Evolutionary conservation across 2,113 vertebrate genomes (phyloP).

Genomic region (Scalopus aquaticus): DNA sequence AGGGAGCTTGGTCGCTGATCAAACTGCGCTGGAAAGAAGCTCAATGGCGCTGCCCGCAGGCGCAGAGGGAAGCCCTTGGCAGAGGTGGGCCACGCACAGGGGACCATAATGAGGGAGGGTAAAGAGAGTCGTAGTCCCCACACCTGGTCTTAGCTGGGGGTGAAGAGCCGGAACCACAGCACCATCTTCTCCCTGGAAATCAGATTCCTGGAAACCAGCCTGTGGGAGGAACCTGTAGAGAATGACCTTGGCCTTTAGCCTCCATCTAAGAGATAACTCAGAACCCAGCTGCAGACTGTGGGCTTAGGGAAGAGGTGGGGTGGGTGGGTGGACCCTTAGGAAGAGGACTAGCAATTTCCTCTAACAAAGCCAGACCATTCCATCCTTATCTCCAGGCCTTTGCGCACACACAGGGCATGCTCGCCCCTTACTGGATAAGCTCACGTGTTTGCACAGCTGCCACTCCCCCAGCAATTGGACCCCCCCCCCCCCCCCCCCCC

Average conservation of each 20-base stretch:
- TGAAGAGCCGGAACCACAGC: too few species aligned
- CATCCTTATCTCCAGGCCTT: neutral
- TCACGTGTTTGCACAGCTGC: neutral
- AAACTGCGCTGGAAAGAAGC: too few species aligned
- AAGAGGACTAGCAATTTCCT: neutral
- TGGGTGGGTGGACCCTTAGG: neutral
- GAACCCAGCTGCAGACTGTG: neutral
- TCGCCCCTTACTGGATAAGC: neutral
- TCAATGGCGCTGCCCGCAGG: neutral
- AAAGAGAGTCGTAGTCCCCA: too few species aligned
- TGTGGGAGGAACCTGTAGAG: neutral
- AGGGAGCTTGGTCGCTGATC: neutral
- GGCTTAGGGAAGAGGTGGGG: neutral
- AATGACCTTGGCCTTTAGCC: neutral
- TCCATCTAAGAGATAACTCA: neutral
- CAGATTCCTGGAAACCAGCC: slow-evolving; percentile 4
- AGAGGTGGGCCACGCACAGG: neutral
- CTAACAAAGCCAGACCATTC: neutral
- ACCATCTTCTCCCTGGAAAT: neutral
- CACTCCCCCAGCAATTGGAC: neutral
- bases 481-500: too few species aligned
- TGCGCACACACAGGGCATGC: too few species aligned
- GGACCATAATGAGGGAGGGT: neutral
- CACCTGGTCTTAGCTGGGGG: neutral
- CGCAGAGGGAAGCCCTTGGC: neutral